A percentile compares a stretch with the other conserved stretches of the same genome.
phyloP scores from a whole-genome alignment of 2,888 invertebrate species.

The Oscheius sp. region DNA sequence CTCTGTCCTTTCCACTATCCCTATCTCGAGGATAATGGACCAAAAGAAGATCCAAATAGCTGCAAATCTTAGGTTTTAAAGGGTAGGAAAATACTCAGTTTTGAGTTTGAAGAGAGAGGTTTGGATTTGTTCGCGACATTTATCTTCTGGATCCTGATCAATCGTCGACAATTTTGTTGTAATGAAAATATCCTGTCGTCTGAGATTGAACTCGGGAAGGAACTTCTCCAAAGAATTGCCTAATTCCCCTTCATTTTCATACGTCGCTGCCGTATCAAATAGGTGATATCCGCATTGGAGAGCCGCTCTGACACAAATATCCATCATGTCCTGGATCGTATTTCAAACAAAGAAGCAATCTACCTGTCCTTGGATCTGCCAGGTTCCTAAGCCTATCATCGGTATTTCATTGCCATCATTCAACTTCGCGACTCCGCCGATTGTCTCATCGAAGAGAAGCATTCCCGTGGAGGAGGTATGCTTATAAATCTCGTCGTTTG shows the following conservation, averaged over 20 bases:
- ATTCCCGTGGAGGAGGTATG: not conserved
- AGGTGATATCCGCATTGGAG: constrained; percentile 77
- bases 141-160: constrained; percentile 43
- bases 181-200: constrained; percentile 81
- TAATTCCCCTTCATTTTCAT: constrained; percentile 79
- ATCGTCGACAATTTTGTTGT: constrained; percentile 80
- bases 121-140: constrained; percentile 40
- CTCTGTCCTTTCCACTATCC: not conserved
- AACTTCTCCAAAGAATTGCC: constrained; percentile 75
- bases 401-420: constrained; percentile 50
- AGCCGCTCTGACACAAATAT: constrained; percentile 46
- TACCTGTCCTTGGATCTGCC: constrained; percentile 45
- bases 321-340: constrained; percentile 31
- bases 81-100: constrained; percentile 21
- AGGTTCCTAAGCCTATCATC: constrained; percentile 53
- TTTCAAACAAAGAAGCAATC: not conserved
- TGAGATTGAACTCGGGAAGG: constrained; percentile 79
- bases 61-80: not conserved
- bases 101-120: constrained; percentile 47
- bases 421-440: constrained; percentile 10
- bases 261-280: constrained; percentile 82
- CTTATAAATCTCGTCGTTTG: no score
- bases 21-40: constrained; percentile 6
- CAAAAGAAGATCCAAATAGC: constrained; percentile 2
- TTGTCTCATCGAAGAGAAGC: not conserved